Base-by-base conservation (phyloP, 1,140 invertebrate species). In the Drosophila oshimai region DNA sequence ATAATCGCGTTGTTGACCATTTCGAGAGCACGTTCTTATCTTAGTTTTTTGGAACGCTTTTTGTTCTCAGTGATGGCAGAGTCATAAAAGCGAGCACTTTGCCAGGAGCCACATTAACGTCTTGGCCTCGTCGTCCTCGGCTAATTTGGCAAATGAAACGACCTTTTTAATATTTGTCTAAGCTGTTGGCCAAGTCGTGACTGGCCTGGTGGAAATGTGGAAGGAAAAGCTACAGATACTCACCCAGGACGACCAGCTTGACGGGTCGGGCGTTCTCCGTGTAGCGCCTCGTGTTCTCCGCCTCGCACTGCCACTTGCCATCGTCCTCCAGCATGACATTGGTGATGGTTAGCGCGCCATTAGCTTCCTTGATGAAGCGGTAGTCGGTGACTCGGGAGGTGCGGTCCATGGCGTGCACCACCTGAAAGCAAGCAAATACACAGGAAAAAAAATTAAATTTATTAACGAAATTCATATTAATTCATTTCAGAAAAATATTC, bases 261-360 rank as follows among this genome's bases (percentile, higher is more conserved):
- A 95, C 93, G 5, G 93, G 93, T 78, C 92, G 92, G 24, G 93
- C 93, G 31, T 92, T 92, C 41, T 94, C 92, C 5, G 93, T 91
- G 45, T 94, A 93, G 18, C 92, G 92, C 26, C 92, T 91, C 20
- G 93, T 93, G 81, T 94, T 93, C 72, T 94, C 93, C 5, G 94
- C 91, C 58, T 93, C 93, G 78, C 94, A 95, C 60, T 92, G 93
- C 94, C 94, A 95, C 70, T 93, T 92, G 46, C 94, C 94, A 65
- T 95, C 94, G 70, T 95, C 94, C 75, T 95, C 94, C 15, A 95
- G 91, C 73, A 94, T 92, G 7, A 94, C 94, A 83, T 94, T 95
- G 64, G 93, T 93, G 64, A 95, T 95, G 61, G 93, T 93, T 65
- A 95, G 91, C 60, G 93, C 93, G 0, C 93, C 94, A 37, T 92